Base-by-base conservation (phyloP, 1,140 invertebrate species). In the Ostrea denselamellosa region DNA sequence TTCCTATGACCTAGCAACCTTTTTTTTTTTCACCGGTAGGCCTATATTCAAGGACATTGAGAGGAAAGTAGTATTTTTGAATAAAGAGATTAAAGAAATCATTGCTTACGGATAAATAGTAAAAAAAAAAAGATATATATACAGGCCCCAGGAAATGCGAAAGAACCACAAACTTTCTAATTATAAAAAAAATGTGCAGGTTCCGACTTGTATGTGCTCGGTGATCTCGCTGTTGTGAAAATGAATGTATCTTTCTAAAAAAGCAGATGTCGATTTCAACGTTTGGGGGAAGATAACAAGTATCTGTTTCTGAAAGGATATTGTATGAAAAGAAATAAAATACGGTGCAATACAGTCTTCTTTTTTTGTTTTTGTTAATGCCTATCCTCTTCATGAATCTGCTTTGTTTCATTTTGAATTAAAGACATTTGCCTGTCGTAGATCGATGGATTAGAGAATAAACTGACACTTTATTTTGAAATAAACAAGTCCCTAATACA, bases 281-380 rank as follows among this genome's bases (percentile, higher is more conserved):
- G 68, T 77, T 77, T 77, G 22, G 68, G n/a, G 14, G 28, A 14
- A 77, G 68, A 77, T 77, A 77, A 77, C 68, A 34, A 34, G 68
- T 25, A 34, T 77, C 68, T 77, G 68, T 77, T 77, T 28, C 68
- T 9, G 8, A 34, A 25, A 28, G 68, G 68, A 77, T 77, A 77
- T 77, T 77, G 68, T 77, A 77, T 77, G 68, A 77, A 77, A 77
- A 77, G 68, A 77, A 77, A 77, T 77, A 25, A 77, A 77, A 77
- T 77, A 77, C 22, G 25, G 28, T 34, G 68, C 68, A 77, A 77
- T 25, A 44, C 22, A 71, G 17, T 62, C 22, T 12, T 28, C 68
- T 25, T 25, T 25, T 25, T 9, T n/a, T n/a, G n/a, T n/a, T n/a
- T n/a, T n/a, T n/a, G n/a, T n/a, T n/a, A n/a, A n/a, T 9, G 28